Percentiles rank a stretch among this genome's conserved stretches.
phyloP scores from a whole-genome alignment of 1,140 invertebrate genomes.

The Plodia interpunctella region DNA sequence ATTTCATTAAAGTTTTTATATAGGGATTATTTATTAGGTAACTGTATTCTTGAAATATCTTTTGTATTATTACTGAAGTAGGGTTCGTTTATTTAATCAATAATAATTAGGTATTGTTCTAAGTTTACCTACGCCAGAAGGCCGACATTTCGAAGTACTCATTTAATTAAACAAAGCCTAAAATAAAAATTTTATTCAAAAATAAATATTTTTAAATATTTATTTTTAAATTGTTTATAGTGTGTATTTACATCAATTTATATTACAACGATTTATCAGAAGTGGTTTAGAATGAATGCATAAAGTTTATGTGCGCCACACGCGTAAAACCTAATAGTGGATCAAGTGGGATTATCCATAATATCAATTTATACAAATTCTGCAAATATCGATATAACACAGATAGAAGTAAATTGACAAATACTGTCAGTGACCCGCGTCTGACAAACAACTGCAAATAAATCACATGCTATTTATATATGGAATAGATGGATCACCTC shows the following conservation, averaged over 20 bases:
- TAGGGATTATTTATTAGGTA: no score
- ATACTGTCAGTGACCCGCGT: constrained; percentile 30
- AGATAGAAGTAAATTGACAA: constrained; percentile 32
- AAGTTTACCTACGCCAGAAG: no score
- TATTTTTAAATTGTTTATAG: no score
- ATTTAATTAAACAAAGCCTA: neutral
- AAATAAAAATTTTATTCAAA: constrained; percentile 9
- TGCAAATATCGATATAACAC: constrained; percentile 35
- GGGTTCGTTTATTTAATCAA: no score
- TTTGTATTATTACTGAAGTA: no score
- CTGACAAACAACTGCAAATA: neutral
- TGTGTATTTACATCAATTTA: no score
- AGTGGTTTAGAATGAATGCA: constrained; percentile 27
- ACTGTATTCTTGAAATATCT: no score
- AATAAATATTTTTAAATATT: neutral
- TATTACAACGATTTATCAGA: constrained; percentile 2
- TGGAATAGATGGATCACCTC: neutral
- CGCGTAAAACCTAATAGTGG: constrained; percentile 28
- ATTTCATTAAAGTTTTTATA: no score
- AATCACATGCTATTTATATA: neutral
- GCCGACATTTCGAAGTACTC: neutral
- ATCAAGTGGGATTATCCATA: constrained; percentile 41
- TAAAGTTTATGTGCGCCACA: constrained; percentile 35
- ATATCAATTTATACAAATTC: constrained; percentile 33
- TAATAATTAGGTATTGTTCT: no score